Evolutionary conservation across 1,140 invertebrate genomes (phyloP).

Genomic region (Cotesia glomerata): DNA sequence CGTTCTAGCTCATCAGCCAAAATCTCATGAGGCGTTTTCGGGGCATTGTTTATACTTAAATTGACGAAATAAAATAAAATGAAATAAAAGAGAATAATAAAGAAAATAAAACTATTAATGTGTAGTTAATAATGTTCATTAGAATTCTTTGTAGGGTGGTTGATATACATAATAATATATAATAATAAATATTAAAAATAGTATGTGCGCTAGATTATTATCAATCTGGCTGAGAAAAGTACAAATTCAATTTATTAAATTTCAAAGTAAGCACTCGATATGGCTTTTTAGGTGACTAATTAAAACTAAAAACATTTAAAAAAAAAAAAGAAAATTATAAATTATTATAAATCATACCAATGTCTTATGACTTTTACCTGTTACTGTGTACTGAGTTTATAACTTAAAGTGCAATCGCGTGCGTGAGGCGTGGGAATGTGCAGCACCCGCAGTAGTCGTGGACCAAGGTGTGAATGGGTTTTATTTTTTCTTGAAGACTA

Average conservation of each 20-base stretch:
- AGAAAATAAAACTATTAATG: conserved; percentile 29
- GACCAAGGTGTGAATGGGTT: conserved; percentile 57
- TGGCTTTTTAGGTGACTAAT: conserved; percentile 48
- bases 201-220: conserved; percentile 45
- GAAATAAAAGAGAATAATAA: not conserved
- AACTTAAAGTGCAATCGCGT: conserved; percentile 56
- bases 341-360: not conserved
- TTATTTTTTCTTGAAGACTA: not conserved
- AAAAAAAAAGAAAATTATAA: conserved; percentile 8
- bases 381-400: conserved; percentile 57
- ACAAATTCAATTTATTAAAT: conserved; percentile 58
- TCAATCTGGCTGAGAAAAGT: conserved; percentile 53
- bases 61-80: conserved; percentile 22
- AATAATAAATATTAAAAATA: not conserved
- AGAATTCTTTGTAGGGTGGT: conserved; percentile 26
- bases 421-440: conserved; percentile 50
- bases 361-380: conserved; percentile 47
- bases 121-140: conserved; percentile 49
- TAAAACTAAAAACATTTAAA: conserved; percentile 11
- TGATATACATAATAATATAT: conserved; percentile 40
- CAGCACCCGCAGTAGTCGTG: conserved; percentile 46
- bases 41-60: conserved; percentile 59
- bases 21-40: conserved; percentile 48
- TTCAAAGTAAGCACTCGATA: conserved; percentile 42
- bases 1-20: conserved; percentile 47